Evolutionary conservation across 1,140 invertebrate genomes (phyloP), one percentile per base, ranked within the genome.

Genomic region (Saccostrea echinata): DNA sequence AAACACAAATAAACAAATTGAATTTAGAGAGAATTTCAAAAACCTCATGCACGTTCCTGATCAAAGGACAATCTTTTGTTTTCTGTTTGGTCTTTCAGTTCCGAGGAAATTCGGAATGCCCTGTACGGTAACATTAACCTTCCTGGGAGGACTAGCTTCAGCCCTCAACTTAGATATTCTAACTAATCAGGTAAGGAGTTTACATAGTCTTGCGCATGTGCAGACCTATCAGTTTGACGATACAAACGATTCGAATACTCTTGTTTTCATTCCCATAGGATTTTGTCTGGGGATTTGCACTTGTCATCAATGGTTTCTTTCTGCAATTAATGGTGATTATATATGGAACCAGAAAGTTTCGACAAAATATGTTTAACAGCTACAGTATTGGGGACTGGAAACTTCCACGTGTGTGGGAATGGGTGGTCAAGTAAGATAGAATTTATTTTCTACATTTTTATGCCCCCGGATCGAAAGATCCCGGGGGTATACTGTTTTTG

Each of bases 241-340:
- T 2, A 51, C 51, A 52, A 83, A 83, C 51, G 2, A 43, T 83
- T 80, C 21, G 35, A 83, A 51, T 16, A n/a, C 18, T 24, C 13
- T 24, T 51, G 12, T 4, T 81, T 55, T 86, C 35, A 61, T 87
- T 24, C 35, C 76, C 86, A 43, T 64, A 94, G 93, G 93, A 94
- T 82, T 93, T 93, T 81, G 92, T 93, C 9, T 94, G 93, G 93
- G 91, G 91, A 12, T 94, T 93, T 68, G 93, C 92, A 2, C 90
- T 94, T 3, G 88, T 94, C 16, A 88, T 93, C 1, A 93, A 92
- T 68, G 93, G 93, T 3, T 24, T 93, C 43, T 92, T 93, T 90
- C 80, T 93, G 9, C 89, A 91, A 64, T 57, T 81, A 8, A 91
- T 94, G 91, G 93, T 93, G 0, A 88, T 93, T 57, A 84, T 33